Evolutionary conservation across 2,113 vertebrate genomes (phyloP).

Genomic region (Lichenostomus cassidix): DNA sequence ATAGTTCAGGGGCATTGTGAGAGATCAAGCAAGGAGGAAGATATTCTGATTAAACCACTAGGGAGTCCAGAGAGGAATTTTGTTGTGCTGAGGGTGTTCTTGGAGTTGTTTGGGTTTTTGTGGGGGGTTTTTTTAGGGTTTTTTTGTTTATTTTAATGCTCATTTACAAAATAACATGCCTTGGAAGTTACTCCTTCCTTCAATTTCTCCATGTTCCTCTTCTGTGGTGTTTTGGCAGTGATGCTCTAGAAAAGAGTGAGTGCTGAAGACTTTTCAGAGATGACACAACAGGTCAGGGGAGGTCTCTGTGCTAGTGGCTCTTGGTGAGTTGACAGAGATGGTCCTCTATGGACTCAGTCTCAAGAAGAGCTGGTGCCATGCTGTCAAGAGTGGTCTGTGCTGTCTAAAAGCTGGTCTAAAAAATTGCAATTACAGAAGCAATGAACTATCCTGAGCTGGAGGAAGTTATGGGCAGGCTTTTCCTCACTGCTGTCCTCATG

Average conservation of each 20-base stretch:
- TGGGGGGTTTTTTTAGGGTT: not conserved
- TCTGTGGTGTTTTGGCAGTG: not conserved
- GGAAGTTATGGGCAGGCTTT: not conserved
- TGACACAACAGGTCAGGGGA: fast-evolving
- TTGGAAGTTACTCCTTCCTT: not conserved
- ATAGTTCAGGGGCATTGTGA: not conserved
- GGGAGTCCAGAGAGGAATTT: not conserved
- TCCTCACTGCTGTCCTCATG: fast-evolving
- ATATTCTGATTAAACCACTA: not conserved
- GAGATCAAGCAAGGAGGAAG: conserved; percentile 22
- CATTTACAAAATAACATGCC: not conserved
- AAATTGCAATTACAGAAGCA: not conserved
- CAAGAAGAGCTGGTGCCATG: not conserved
- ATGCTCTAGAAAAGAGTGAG: not conserved
- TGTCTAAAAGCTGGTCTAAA: not conserved
- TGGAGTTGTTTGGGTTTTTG: not conserved
- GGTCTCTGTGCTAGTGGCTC: not conserved
- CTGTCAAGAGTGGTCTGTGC: not conserved
- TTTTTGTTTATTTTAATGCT: not conserved
- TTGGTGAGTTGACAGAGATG: not conserved
- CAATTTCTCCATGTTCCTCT: not conserved
- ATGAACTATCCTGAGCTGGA: not conserved
- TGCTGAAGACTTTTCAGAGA: not conserved
- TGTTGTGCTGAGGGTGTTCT: not conserved
- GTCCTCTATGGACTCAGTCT: not conserved